Percentiles rank a stretch among this genome's conserved stretches.
phyloP scores from a whole-genome alignment of 92 coral and sea anemone species.

The Montipora capitata region DNA sequence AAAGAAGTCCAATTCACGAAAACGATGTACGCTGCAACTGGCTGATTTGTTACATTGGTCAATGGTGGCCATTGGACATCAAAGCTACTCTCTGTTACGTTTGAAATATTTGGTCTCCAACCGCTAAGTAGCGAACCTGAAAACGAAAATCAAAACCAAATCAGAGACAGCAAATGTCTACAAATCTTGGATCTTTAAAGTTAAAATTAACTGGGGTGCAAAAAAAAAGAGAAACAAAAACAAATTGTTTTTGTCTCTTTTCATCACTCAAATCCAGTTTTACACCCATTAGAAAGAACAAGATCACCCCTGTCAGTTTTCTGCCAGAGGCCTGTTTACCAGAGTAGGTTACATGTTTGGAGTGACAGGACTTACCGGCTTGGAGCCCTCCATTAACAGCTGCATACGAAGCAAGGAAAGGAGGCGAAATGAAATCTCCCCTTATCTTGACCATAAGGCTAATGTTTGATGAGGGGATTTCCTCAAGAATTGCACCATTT shows the following conservation, averaged over 20 bases:
- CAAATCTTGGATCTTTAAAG: no score
- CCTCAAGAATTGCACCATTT: background rate
- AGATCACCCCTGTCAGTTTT: no score
- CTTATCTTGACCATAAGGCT: background rate
- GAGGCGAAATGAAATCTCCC: background rate
- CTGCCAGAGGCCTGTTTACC: background rate
- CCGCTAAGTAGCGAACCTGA: conserved; percentile 2
- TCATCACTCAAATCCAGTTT: no score
- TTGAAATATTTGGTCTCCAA: background rate
- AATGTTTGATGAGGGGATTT: background rate
- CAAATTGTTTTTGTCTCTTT: no score
- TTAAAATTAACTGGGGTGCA: no score
- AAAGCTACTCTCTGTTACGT: conserved; percentile 5
- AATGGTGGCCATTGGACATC: conserved; percentile 1
- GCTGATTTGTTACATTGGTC: background rate
- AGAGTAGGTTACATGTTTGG: background rate
- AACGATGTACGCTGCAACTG: conserved; percentile 13
- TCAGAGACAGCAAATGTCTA: background rate
- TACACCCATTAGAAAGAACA: no score
- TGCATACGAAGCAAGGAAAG: conserved; percentile 7
- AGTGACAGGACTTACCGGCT: conserved; percentile 13
- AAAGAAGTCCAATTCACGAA: background rate
- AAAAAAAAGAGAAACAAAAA: no score
- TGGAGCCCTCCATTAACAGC: background rate
- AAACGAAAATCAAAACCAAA: no score